These are phyloP conservation scores for Drosophila ustulata DNA, from an alignment of 2,888 invertebrate genomes.

Conservation along the genomic window DNA sequence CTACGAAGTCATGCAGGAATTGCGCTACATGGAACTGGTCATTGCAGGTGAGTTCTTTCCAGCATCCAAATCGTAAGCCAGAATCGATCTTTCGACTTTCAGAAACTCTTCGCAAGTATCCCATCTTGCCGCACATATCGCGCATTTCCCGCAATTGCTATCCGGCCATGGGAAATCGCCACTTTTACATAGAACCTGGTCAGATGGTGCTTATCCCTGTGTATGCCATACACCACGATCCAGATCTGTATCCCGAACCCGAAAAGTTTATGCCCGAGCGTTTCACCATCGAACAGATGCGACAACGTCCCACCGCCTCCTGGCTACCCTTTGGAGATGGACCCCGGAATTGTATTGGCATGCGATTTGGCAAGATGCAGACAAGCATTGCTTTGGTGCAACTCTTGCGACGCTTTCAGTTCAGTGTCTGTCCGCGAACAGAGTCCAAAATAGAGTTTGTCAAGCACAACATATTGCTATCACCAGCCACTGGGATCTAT, in stretches of 20 bases:
- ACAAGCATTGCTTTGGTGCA: constrained; percentile 62
- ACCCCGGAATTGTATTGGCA: constrained; percentile 78
- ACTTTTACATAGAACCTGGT: constrained; percentile 86
- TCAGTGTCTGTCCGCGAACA: constrained; percentile 64
- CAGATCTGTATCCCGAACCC: constrained; percentile 87
- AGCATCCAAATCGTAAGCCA: not conserved
- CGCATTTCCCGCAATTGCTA: constrained; percentile 86
- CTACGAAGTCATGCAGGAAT: constrained; percentile 82
- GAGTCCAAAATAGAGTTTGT: constrained; percentile 54
- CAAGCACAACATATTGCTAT: constrained; percentile 47
- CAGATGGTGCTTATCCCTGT: constrained; percentile 86
- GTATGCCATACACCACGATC: constrained; percentile 87
- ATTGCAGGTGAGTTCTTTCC: constrained; percentile 83
- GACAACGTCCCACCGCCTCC: constrained; percentile 82
- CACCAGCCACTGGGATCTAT: constrained; percentile 50
- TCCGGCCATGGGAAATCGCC: constrained; percentile 84
- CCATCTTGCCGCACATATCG: constrained; percentile 86
- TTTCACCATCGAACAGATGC: constrained; percentile 86
- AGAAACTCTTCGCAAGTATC: constrained; percentile 87
- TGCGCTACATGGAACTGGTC: constrained; percentile 86
- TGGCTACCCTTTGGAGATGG: constrained; percentile 82
- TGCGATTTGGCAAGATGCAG: constrained; percentile 80
- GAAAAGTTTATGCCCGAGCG: constrained; percentile 87
- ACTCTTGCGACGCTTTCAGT: constrained; percentile 62
- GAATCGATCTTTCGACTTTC: not conserved